Base-by-base conservation (phyloP, 2,888 invertebrate species). In the Pseudococcus viburni region DNA sequence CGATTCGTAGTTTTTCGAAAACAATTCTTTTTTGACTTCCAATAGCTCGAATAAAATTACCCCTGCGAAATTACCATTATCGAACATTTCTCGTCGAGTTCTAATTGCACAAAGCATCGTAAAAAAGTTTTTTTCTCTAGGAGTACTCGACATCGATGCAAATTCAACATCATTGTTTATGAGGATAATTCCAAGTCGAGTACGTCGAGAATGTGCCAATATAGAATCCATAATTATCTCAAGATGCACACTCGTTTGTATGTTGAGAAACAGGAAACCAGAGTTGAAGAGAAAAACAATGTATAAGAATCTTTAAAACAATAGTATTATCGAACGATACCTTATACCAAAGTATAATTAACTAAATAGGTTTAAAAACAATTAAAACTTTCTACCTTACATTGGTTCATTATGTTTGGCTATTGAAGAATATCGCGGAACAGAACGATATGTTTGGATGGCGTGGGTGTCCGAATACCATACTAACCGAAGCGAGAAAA, bases 401-500 rank as follows among this genome's bases (percentile, higher is more conserved):
- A 59, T 19, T 42, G 4, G n/a, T 73, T 73, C 68, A 33, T 33
- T 15, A 33, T 33, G 33, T 73, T 33, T 73, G 42, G 80, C n/a
- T 80, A 80, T 80, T 80, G 42, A 80, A 80, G 80, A 80, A 73
- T 73, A 73, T 73, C 68, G 68, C 68, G 80, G 80, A 80, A 42
- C n/a, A 80, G 8, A n/a, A n/a, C 46, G 42, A 73, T 33, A 73
- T 42, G 15, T 80, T 80, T 12, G n/a, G n/a, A n/a, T n/a, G 26
- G 80, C 80, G 19, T 80, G 42, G 80, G 46, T 19, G 68, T 39
- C 39, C 42, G n/a, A 17, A 80, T 42, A 42, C n/a, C 42, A 80
- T n/a, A n/a, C 4, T 6, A 26, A 80, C n/a, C 19, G 42, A 46
- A 80, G 80, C 80, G 80, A 42, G 4, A 80, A 80, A 80, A 64